Conservation (phyloP, 2,113 vertebrate species). For the Hassar affinis region DNA sequence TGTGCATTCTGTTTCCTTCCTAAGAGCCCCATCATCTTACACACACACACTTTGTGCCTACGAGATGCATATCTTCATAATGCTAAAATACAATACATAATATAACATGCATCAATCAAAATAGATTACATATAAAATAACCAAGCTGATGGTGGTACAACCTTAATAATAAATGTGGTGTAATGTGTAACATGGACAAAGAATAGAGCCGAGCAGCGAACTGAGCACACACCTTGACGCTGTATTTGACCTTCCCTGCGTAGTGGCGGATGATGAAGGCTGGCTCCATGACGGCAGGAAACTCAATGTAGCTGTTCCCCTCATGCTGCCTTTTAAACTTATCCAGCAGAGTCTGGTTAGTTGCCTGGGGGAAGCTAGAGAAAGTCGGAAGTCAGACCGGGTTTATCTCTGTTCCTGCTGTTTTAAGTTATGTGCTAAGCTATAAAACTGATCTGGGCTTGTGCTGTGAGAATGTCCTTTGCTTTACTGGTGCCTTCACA, state of each 20-base stretch:
- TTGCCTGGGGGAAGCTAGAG: slow-evolving; percentile 92
- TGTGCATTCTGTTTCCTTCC: slow-evolving; percentile 58
- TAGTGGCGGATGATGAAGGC: slow-evolving; percentile 98
- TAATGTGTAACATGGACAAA: background rate
- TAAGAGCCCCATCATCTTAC: background rate
- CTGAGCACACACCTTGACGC: slow-evolving; percentile 85
- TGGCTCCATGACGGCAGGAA: slow-evolving; percentile 95
- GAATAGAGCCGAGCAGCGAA: background rate
- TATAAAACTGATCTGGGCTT: slow-evolving; percentile 13
- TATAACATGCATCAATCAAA: background rate
- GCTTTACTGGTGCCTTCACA: background rate
- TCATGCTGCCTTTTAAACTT: slow-evolving; percentile 97
- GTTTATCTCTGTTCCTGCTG: slow-evolving; percentile 9
- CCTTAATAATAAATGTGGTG: background rate
- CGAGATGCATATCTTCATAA: background rate
- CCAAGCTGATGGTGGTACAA: background rate
- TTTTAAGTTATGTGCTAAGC: background rate
- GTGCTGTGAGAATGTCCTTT: background rate
- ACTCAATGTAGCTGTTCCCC: slow-evolving; percentile 93
- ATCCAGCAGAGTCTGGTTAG: slow-evolving; percentile 94
- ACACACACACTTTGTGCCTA: background rate
- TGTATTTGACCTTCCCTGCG: slow-evolving; percentile 96
- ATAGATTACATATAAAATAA: background rate
- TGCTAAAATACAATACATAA: background rate
- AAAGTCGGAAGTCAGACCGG: background rate